phyloP scores from a whole-genome alignment of 1,140 invertebrate species.

The Cryptotermes secundus region DNA sequence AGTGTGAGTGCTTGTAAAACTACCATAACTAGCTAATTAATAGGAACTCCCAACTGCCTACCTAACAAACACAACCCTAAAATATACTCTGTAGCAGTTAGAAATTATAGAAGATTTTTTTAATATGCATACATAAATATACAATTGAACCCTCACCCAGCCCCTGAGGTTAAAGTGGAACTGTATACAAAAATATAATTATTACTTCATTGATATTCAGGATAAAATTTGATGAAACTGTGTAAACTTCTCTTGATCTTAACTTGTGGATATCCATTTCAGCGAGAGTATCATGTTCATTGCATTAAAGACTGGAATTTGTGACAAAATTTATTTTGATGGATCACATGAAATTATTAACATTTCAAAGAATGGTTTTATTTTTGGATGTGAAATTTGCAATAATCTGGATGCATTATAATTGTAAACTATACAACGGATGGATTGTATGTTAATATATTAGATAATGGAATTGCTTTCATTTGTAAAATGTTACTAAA shows the following conservation, averaged over 20 bases:
- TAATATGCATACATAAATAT: not conserved
- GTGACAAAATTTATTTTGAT: not conserved
- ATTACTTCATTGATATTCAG: not conserved
- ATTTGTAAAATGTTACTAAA: not conserved
- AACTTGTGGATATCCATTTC: not conserved
- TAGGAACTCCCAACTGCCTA: not conserved
- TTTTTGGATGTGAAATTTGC: slow-evolving; percentile 4
- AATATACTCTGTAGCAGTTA: slow-evolving; percentile 17
- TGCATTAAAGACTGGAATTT: not conserved
- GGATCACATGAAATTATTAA: not conserved
- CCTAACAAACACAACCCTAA: not conserved
- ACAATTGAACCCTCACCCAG: not conserved
- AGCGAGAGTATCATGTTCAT: not conserved
- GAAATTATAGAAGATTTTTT: not conserved
- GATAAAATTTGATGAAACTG: not conserved
- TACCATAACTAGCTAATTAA: not conserved
- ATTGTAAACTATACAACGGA: not conserved
- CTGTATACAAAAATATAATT: not conserved
- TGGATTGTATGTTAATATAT: not conserved
- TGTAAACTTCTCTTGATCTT: not conserved
- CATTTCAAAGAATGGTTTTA: not conserved
- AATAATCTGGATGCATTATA: not conserved
- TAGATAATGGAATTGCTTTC: not conserved
- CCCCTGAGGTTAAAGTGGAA: not conserved
- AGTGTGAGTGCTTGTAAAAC: slow-evolving; percentile 2